Conservation (phyloP, 2,113 vertebrate genomes). For the Megaleporinus macrocephalus region DNA sequence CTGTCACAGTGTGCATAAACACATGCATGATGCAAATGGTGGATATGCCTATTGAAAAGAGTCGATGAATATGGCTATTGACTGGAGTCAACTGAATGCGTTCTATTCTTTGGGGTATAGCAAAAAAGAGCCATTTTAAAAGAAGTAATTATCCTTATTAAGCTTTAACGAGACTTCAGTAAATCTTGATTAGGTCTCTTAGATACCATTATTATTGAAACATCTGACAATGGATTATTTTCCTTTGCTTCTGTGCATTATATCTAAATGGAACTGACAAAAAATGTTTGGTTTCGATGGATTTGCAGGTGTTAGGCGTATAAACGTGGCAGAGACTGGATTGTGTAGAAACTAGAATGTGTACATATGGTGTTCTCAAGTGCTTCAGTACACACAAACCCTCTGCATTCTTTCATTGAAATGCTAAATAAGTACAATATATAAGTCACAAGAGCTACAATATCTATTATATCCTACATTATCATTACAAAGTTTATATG, state of each 20-base stretch:
- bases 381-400: not conserved
- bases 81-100: conserved; percentile 56
- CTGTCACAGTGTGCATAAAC: conserved; percentile 63
- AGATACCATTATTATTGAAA: conserved; percentile 67
- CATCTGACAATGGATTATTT: conserved; percentile 62
- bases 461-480: no score
- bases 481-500: no score
- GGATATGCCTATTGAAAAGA: conserved; percentile 57
- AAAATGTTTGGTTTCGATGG: not conserved
- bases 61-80: conserved; percentile 61
- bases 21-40: conserved; percentile 72
- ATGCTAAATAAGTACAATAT: no score
- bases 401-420: not conserved
- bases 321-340: not conserved
- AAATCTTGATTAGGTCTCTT: conserved; percentile 62
- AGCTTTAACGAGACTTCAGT: conserved; percentile 64
- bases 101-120: conserved; percentile 48
- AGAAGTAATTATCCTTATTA: conserved; percentile 64
- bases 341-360: not conserved
- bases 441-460: no score
- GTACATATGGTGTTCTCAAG: not conserved
- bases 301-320: not conserved
- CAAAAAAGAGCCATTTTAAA: conserved; percentile 64
- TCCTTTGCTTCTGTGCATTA: conserved; percentile 61
- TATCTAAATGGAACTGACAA: conserved; percentile 60